These are phyloP conservation scores for Bombus picipes DNA, from an alignment of 1,140 invertebrate species.

Conservation along the genomic window DNA sequence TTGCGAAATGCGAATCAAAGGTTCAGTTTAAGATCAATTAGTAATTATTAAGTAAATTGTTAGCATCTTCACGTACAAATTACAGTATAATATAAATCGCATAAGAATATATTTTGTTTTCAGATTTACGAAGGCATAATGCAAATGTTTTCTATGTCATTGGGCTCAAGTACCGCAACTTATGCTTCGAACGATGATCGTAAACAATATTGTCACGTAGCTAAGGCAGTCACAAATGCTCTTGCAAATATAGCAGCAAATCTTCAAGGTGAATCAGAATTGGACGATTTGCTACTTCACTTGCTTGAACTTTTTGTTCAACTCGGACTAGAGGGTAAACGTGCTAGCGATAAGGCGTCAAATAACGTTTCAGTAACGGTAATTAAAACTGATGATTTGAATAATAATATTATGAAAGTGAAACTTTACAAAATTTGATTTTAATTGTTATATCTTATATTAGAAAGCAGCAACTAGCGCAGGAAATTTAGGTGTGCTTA, in stretches of 20 bases:
- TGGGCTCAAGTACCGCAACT: constrained; percentile 95
- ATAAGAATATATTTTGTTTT: constrained; percentile 26
- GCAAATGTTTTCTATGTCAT: constrained; percentile 98
- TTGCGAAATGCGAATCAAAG: constrained; percentile 92
- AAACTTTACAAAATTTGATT: constrained; percentile 29
- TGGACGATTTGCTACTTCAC: constrained; percentile 93
- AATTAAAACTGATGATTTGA: constrained; percentile 39
- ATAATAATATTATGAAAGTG: not conserved
- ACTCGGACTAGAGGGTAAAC: constrained; percentile 97
- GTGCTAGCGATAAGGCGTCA: constrained; percentile 94
- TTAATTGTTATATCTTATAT: constrained; percentile 53
- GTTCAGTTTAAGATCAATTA: constrained; percentile 57
- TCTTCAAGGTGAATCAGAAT: constrained; percentile 93
- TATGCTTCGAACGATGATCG: constrained; percentile 90
- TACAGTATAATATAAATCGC: not conserved
- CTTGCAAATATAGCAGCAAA: constrained; percentile 97
- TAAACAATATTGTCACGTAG: constrained; percentile 94
- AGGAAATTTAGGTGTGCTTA: constrained; percentile 97
- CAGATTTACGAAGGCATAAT: constrained; percentile 96
- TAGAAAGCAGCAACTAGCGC: constrained; percentile 95
- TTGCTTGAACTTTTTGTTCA: constrained; percentile 98
- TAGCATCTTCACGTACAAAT: not conserved
- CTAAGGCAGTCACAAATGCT: constrained; percentile 96
- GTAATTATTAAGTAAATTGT: not conserved
- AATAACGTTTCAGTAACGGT: constrained; percentile 85